These are phyloP conservation scores for Centropus bengalensis DNA, from an alignment of 2,113 vertebrate genomes.

Conservation along the genomic window DNA sequence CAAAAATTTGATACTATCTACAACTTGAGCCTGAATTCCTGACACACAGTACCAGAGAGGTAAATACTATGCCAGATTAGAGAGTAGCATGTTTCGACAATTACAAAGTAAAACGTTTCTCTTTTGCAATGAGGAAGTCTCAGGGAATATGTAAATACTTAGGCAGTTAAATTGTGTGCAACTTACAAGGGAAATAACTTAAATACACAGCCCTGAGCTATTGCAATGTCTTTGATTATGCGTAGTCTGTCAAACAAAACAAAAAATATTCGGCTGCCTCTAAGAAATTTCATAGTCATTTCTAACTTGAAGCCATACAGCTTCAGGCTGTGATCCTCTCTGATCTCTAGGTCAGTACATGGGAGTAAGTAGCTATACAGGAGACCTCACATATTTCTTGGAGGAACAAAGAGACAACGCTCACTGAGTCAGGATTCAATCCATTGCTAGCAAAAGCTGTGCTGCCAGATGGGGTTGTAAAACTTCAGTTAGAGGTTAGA, in stretches of 20 bases:
- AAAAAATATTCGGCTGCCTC: background rate
- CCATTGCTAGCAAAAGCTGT: background rate
- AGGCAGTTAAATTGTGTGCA: slow-evolving; percentile 23
- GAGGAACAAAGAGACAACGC: background rate
- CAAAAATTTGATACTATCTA: slow-evolving; percentile 61
- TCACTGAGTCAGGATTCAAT: background rate
- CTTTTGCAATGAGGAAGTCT: slow-evolving; percentile 44
- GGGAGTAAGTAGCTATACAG: background rate
- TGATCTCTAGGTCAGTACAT: background rate
- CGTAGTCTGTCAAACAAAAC: background rate
- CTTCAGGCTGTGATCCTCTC: slow-evolving; percentile 11
- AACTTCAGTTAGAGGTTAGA: background rate
- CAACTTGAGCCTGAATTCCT: slow-evolving; percentile 54
- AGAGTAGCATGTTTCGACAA: slow-evolving; percentile 58
- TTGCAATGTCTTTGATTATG: background rate
- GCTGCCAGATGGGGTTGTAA: background rate
- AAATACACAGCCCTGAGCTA: background rate
- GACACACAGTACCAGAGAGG: slow-evolving; percentile 15
- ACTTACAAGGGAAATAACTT: background rate
- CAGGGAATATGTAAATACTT: slow-evolving; percentile 58
- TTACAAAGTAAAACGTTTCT: slow-evolving; percentile 24
- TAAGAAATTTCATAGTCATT: background rate
- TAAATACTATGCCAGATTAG: slow-evolving; percentile 48
- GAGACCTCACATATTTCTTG: background rate
- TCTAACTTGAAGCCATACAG: background rate